Conservation (phyloP, 2,888 invertebrate species). For the Cheilosia vernalis region DNA sequence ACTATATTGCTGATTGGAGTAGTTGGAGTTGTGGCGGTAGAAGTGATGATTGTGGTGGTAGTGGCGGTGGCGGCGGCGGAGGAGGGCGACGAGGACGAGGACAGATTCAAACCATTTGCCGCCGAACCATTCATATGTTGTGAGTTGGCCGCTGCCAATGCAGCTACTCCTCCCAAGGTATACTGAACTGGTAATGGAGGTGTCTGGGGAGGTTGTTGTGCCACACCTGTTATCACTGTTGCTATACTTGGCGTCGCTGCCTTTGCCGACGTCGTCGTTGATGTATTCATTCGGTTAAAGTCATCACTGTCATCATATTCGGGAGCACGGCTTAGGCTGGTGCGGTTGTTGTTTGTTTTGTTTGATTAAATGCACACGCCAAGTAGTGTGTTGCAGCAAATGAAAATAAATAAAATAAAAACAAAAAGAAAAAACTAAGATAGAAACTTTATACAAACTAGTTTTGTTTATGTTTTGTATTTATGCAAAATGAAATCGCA, state of each 20-base stretch:
- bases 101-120: conserved; percentile 60
- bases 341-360: conserved; percentile 25
- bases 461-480: conserved; percentile 32
- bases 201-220: conserved; percentile 79
- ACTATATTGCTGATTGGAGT: conserved; percentile 46
- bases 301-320: conserved; percentile 66
- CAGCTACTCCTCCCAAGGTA: conserved; percentile 61
- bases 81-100: neutral
- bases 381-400: conserved; percentile 54
- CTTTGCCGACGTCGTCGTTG: conserved; percentile 42
- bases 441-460: conserved; percentile 64
- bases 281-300: conserved; percentile 66
- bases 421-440: conserved; percentile 62
- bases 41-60: neutral
- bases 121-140: conserved; percentile 80
- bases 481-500: conserved; percentile 7
- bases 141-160: conserved; percentile 59
- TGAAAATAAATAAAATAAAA: conserved; percentile 68
- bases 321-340: conserved; percentile 64
- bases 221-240: conserved; percentile 55
- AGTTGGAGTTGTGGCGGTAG: conserved; percentile 26
- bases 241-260: conserved; percentile 41
- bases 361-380: conserved; percentile 60
- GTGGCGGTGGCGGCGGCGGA: neutral
- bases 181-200: conserved; percentile 80